phyloP scores from a whole-genome alignment of 2,113 vertebrate species.

The Alectura lathami region DNA sequence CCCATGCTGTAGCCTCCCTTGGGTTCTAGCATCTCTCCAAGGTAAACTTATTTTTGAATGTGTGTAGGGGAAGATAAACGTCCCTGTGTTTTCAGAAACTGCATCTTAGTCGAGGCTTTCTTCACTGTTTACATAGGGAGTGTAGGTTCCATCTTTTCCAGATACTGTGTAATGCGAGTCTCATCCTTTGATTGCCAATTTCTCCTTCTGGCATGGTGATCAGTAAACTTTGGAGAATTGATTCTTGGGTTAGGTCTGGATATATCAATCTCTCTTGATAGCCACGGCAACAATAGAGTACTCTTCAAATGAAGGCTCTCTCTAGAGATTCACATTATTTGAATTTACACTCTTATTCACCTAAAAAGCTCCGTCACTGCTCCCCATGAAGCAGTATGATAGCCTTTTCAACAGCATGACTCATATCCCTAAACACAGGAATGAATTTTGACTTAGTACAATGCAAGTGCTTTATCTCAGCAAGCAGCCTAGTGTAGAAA shows the following conservation, averaged over 20 bases:
- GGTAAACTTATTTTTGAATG: background rate
- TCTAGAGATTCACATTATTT: background rate
- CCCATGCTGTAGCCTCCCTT: accelerated
- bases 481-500: background rate
- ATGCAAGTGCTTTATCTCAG: slow-evolving; percentile 27
- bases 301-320: background rate
- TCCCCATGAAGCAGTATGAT: background rate
- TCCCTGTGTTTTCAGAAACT: background rate
- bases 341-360: background rate
- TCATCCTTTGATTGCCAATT: background rate
- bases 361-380: background rate
- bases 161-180: accelerated
- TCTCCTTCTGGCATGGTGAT: background rate
- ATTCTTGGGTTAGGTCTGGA: background rate
- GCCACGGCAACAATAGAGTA: background rate
- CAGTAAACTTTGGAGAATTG: background rate
- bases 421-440: slow-evolving; percentile 46
- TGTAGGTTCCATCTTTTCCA: background rate
- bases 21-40: background rate
- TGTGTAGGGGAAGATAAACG: background rate
- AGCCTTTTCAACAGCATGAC: slow-evolving; percentile 34
- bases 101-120: background rate
- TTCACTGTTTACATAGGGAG: background rate
- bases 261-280: background rate
- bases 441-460: slow-evolving; percentile 11